phyloP scores from a whole-genome alignment of 2,797 vertebrate species.

The Pseudochromis fuscus region DNA sequence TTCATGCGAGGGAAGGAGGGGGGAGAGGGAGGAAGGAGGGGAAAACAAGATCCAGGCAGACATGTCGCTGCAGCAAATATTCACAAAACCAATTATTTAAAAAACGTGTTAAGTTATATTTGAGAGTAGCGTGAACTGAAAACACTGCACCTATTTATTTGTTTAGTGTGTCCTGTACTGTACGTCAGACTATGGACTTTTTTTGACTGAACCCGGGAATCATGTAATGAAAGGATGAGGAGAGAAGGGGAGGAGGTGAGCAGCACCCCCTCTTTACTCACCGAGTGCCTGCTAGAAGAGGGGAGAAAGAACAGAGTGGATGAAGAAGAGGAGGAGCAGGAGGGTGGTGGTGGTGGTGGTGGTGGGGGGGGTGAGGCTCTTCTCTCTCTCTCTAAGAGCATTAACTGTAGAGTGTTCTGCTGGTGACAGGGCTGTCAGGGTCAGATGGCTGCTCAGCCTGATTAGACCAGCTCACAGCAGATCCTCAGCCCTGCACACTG shows the following conservation, averaged over 20 bases:
- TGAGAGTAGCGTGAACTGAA: neutral
- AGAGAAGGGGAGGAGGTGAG: neutral
- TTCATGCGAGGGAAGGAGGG: constrained; percentile 30
- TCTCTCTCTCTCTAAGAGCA: constrained; percentile 79
- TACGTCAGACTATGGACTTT: too few relatives aligned
- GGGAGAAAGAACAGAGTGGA: constrained; percentile 46
- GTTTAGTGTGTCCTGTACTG: too few relatives aligned
- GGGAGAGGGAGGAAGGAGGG: constrained; percentile 9
- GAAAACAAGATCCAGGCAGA: constrained; percentile 60
- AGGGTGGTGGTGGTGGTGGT: constrained; percentile 11
- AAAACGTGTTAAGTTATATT: neutral
- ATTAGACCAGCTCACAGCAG: constrained; percentile 84
- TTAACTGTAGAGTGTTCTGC: constrained; percentile 81
- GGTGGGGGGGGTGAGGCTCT: constrained; percentile 55
- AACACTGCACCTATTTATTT: neutral
- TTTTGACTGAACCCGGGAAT: too few relatives aligned
- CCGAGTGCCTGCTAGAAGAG: constrained; percentile 31
- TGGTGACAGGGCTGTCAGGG: constrained; percentile 84
- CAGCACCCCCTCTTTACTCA: constrained; percentile 30
- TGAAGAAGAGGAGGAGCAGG: constrained; percentile 50
- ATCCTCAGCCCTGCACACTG: constrained; percentile 69
- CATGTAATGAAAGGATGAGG: neutral
- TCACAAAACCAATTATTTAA: neutral
- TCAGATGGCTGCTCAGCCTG: constrained; percentile 84
- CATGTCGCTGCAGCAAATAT: constrained; percentile 42